Evolutionary conservation across 2,888 invertebrate species (phyloP), one percentile per base, ranked within the genome.

Genomic region (Drosophila putrida): DNA sequence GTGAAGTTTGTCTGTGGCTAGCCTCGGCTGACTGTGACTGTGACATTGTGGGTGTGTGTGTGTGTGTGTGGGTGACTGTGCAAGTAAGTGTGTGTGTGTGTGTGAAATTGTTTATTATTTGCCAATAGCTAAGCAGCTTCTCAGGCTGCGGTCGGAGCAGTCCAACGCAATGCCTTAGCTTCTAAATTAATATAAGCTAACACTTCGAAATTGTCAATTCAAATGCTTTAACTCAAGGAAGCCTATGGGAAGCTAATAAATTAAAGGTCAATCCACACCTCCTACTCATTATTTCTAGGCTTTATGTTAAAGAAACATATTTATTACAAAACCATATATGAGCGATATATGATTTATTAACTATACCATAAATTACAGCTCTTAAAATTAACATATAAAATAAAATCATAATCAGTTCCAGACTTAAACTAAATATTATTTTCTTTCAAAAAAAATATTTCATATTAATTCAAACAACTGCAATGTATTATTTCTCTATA

Each of bases 1-100:
- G 80, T 83, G 82, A 83, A 83, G 86, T 82, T 88, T 83, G 82
- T 70, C 88, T 83, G 82, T 75, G 82, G 88, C 88, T 68, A 70
- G 74, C 77, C 68, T 38, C 60, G 63, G 25, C 49, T 64, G 57
- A 58, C 35, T 60, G 51, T 51, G 60, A 47, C 60, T 72, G 53
- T 60, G 60, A 71, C 71, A 59, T 58, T 68, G 36, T 49, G 65
- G 15, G 35, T 60, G 51, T 38, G 31, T 47, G 58, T 49, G 4
- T 20, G 15, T 33, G 44, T 33, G 44, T 39, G 38, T 20, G 20
- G 44, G 44, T 13, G 31, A 20, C 20, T 57, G 43, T 36, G 33
- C 46, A 25, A 39, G 53, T 20, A 35, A 20, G 28, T 44, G 57
- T 20, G 41, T 13, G 41, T 41, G 20, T 54, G 38, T 28, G 31